phyloP scores from a whole-genome alignment of 2,797 vertebrate species.

The Chaetodon trifasciatus region DNA sequence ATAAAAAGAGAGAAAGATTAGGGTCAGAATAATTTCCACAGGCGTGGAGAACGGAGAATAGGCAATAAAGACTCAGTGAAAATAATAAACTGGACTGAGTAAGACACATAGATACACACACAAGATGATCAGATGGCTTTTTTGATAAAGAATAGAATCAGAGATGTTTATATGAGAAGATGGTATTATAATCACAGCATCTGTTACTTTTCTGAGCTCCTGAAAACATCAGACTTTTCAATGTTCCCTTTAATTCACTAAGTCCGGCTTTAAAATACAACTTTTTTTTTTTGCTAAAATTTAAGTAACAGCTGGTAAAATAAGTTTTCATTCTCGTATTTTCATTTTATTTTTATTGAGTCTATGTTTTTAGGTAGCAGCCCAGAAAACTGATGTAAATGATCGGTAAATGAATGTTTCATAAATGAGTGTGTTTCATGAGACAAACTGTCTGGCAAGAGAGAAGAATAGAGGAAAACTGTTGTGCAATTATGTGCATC shows the following conservation, averaged over 20 bases:
- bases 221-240: conserved; percentile 19
- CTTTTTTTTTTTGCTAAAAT: neutral
- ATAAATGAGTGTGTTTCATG: neutral
- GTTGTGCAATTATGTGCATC: too few relatives aligned
- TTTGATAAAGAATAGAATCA: conserved; percentile 12
- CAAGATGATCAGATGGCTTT: conserved; percentile 40
- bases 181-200: conserved; percentile 6
- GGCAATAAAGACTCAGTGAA: conserved; percentile 46
- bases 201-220: conserved; percentile 6
- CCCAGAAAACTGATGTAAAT: neutral
- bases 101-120: conserved; percentile 40
- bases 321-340: neutral
- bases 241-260: neutral
- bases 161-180: conserved; percentile 42
- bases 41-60: conserved; percentile 52
- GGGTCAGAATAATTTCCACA: conserved; percentile 77
- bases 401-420: neutral
- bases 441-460: neutral
- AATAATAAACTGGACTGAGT: conserved; percentile 39
- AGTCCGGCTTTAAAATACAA: neutral
- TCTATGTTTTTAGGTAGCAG: neutral
- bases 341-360: neutral
- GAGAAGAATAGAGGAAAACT: too few relatives aligned
- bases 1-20: conserved; percentile 68
- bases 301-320: neutral